Percentiles rank a stretch among this genome's conserved stretches.
These are phyloP conservation scores for Melitaea cinxia DNA, from an alignment of 1,140 invertebrate species.

Conservation along the genomic window DNA sequence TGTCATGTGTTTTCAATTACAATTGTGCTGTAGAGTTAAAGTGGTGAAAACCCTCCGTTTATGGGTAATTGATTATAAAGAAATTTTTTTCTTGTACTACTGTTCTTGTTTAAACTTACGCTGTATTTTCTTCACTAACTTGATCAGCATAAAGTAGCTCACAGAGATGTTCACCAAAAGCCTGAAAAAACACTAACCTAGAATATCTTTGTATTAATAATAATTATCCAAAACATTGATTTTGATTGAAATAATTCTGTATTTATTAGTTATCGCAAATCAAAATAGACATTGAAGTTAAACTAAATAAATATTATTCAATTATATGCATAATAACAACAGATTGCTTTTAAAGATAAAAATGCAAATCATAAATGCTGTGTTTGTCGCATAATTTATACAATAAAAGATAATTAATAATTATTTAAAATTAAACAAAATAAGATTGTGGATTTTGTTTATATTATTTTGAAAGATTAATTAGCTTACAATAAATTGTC, in stretches of 20 bases:
- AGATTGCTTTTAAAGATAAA: slow-evolving; percentile 10
- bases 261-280: background rate
- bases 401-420: background rate
- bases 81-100: background rate
- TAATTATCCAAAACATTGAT: background rate
- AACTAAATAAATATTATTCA: background rate
- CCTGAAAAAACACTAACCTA: too few relatives aligned
- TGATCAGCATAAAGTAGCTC: slow-evolving; percentile 72
- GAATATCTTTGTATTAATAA: too few relatives aligned
- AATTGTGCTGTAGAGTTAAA: too few relatives aligned
- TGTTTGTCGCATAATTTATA: background rate
- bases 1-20: too few relatives aligned
- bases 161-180: slow-evolving; percentile 73
- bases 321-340: slow-evolving; percentile 21
- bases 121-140: slow-evolving; percentile 63
- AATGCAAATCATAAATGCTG: background rate
- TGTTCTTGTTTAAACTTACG: slow-evolving; percentile 45
- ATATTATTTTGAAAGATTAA: background rate
- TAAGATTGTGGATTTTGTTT: background rate
- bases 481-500: background rate
- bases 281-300: background rate
- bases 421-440: background rate
- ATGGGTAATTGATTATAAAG: too few relatives aligned
- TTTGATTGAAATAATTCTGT: background rate
- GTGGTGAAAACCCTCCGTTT: too few relatives aligned